Evolutionary conservation across 2,888 invertebrate genomes (phyloP).

Genomic region (Xylophagus ater): DNA sequence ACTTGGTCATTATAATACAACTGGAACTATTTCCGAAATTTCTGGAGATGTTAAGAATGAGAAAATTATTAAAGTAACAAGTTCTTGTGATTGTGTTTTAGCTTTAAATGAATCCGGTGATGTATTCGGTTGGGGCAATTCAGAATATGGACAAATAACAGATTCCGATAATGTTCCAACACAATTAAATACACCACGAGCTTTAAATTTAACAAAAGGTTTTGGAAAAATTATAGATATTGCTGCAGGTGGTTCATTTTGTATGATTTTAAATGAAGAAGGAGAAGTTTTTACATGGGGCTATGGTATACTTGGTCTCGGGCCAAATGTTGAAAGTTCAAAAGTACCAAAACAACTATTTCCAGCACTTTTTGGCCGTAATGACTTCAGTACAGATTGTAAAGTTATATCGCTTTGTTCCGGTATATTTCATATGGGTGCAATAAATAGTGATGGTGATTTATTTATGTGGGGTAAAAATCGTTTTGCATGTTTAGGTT

Average conservation of each 20-base stretch:
- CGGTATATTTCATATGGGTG: slow-evolving; percentile 69
- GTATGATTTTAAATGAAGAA: slow-evolving; percentile 68
- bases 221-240: slow-evolving; percentile 69
- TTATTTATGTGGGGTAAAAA: slow-evolving; percentile 90
- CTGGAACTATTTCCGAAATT: slow-evolving; percentile 47
- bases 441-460: slow-evolving; percentile 71
- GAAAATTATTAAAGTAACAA: slow-evolving; percentile 67
- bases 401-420: slow-evolving; percentile 54
- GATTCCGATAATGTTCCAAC: slow-evolving; percentile 41
- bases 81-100: slow-evolving; percentile 74
- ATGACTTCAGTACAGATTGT: slow-evolving; percentile 64
- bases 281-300: slow-evolving; percentile 91
- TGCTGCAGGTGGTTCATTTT: slow-evolving; percentile 78
- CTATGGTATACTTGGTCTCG: slow-evolving; percentile 80
- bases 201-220: slow-evolving; percentile 49
- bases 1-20: slow-evolving; percentile 54
- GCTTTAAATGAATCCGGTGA: slow-evolving; percentile 84
- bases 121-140: slow-evolving; percentile 94
- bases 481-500: slow-evolving; percentile 68
- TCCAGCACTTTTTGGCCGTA: slow-evolving; percentile 70
- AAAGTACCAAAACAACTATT: slow-evolving; percentile 63
- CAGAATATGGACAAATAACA: slow-evolving; percentile 78
- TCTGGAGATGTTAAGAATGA: slow-evolving; percentile 76
- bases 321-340: slow-evolving; percentile 61
- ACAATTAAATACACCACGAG: slow-evolving; percentile 63